Evolutionary conservation across 2,797 vertebrate genomes (phyloP).

Genomic region (Capromys pilorides): DNA sequence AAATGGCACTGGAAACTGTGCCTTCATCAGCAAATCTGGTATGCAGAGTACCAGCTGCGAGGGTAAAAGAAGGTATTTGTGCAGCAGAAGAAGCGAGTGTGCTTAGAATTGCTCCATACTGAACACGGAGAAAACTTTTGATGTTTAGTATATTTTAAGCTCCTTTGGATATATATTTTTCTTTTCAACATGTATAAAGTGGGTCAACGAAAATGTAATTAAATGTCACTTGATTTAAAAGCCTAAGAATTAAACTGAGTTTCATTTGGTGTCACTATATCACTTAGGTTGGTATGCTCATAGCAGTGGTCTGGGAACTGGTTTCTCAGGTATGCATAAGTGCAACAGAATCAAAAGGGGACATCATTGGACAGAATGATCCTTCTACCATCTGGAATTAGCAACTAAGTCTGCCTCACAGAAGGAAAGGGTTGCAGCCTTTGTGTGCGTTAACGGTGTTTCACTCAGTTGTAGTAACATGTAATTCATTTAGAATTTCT

Average conservation of each 20-base stretch:
- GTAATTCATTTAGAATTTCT: not conserved
- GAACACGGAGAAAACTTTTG: not conserved
- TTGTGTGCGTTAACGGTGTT: not conserved
- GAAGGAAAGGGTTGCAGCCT: not conserved
- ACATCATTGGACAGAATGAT: not conserved
- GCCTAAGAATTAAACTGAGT: not conserved
- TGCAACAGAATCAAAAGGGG: not conserved
- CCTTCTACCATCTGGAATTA: not conserved
- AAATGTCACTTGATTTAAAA: conserved; percentile 10
- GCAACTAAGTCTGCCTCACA: not conserved
- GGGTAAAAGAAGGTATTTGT: conserved; percentile 15
- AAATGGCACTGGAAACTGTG: not conserved
- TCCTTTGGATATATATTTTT: not conserved
- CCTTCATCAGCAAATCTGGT: not conserved
- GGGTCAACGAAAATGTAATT: not conserved
- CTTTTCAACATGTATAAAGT: not conserved
- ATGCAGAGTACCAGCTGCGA: not conserved
- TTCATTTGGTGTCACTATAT: not conserved
- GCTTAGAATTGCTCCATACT: not conserved
- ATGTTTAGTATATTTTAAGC: not conserved
- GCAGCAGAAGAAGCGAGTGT: conserved; percentile 9
- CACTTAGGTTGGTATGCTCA: too few species aligned
- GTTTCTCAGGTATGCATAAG: not conserved
- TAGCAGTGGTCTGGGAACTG: not conserved
- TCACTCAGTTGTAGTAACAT: not conserved